phyloP scores from a whole-genome alignment of 2,888 invertebrate species.

The Orthosia cruda region DNA sequence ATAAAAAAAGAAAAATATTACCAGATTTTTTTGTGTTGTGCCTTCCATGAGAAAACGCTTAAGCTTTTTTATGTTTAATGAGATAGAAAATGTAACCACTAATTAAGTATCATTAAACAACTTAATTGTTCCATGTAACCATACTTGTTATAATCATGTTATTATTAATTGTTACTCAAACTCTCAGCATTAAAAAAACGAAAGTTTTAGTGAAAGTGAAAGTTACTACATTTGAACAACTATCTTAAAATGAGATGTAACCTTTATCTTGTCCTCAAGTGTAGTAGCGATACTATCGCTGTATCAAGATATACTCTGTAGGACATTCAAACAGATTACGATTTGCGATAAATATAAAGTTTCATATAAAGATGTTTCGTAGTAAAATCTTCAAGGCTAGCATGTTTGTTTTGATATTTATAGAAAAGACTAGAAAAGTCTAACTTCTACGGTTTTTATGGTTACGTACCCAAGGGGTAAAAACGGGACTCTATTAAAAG shows the following conservation, averaged over 20 bases:
- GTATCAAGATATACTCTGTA: constrained; percentile 7
- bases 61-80: not conserved
- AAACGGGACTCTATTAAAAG: no score
- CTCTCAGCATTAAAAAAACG: constrained; percentile 42
- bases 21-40: no score
- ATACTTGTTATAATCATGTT: constrained; percentile 1
- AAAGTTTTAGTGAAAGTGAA: constrained; percentile 39
- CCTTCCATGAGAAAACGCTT: no score
- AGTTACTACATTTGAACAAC: constrained; percentile 1
- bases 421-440: no score
- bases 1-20: no score
- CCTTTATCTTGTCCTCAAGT: constrained; percentile 37
- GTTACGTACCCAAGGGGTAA: no score
- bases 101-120: constrained; percentile 23
- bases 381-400: not conserved
- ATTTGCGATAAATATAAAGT: constrained; percentile 14
- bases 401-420: not conserved
- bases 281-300: constrained; percentile 24
- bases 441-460: no score
- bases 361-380: not conserved
- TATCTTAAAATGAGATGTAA: constrained; percentile 19
- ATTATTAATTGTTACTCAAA: constrained; percentile 31
- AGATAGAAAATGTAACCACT: not conserved
- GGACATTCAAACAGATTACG: constrained; percentile 36
- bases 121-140: constrained; percentile 27